A percentile compares a stretch with the other conserved stretches of the same genome.
Conservation (phyloP, 2,888 invertebrate species). For the Chromoteleia sp. region DNA sequence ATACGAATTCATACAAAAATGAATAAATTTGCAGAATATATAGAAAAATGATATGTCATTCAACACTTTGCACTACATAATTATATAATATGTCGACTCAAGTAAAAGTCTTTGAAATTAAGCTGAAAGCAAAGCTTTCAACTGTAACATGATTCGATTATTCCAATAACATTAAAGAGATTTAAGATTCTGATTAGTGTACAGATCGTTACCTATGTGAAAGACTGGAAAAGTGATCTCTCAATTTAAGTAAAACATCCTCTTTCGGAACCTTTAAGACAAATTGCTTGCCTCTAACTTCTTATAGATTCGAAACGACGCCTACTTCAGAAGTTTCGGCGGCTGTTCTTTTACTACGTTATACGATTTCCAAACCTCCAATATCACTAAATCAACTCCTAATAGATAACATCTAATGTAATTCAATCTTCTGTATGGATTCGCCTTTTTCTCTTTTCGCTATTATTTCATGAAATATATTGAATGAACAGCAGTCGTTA, state of each 20-base stretch:
- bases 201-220: slow-evolving; percentile 45
- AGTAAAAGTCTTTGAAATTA: slow-evolving; percentile 10
- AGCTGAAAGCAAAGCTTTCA: slow-evolving; percentile 2
- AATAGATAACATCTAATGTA: slow-evolving; percentile 45
- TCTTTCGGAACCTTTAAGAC: slow-evolving; percentile 29
- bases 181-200: slow-evolving; percentile 45
- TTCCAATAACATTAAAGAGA: slow-evolving; percentile 16
- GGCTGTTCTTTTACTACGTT: slow-evolving; percentile 34
- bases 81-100: no score
- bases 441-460: background rate
- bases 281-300: slow-evolving; percentile 47
- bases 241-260: slow-evolving; percentile 53
- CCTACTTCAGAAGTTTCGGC: slow-evolving; percentile 33
- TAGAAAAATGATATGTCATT: no score
- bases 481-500: background rate
- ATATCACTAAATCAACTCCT: slow-evolving; percentile 52
- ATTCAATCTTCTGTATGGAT: slow-evolving; percentile 28
- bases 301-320: slow-evolving; percentile 42
- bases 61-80: no score
- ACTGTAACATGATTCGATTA: slow-evolving; percentile 13
- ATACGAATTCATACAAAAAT: no score
- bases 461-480: background rate
- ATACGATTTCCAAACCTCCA: slow-evolving; percentile 46
- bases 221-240: slow-evolving; percentile 34
- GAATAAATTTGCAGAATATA: no score